Percentiles rank a stretch among this genome's conserved stretches.
These are phyloP conservation scores for Cynopterus sphinx DNA, from an alignment of 2,797 vertebrate species.

Conservation along the genomic window DNA sequence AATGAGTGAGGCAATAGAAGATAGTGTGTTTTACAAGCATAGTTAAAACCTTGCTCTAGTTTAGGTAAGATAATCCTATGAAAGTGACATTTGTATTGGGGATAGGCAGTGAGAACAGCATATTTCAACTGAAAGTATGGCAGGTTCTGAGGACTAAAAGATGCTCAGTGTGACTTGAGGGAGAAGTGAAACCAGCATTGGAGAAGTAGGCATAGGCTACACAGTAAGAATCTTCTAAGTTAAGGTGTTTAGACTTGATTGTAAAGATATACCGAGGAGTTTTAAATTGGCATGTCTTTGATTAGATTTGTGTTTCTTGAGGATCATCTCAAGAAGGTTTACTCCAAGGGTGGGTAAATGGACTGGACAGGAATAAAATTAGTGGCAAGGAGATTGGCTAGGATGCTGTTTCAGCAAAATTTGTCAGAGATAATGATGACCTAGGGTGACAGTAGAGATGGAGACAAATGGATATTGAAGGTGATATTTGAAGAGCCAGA, in stretches of 20 bases:
- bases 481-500: not conserved
- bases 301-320: slow-evolving; percentile 16
- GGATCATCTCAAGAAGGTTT: not conserved
- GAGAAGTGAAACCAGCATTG: not conserved
- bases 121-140: not conserved
- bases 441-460: not conserved
- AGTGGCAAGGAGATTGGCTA: not conserved
- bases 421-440: not conserved
- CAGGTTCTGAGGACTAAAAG: not conserved
- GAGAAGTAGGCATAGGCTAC: not conserved
- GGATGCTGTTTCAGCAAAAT: not conserved
- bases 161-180: not conserved
- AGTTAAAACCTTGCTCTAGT: not conserved
- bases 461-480: not conserved
- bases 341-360: not conserved
- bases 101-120: not conserved
- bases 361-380: not conserved
- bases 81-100: not conserved
- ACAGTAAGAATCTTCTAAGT: not conserved
- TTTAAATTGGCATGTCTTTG: not conserved
- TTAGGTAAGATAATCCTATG: not conserved
- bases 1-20: not conserved
- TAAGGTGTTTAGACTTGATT: not conserved
- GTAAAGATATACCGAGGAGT: not conserved
- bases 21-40: not conserved